Conservation (phyloP, 2,797 vertebrate genomes). For the Chelmon rostratus region DNA sequence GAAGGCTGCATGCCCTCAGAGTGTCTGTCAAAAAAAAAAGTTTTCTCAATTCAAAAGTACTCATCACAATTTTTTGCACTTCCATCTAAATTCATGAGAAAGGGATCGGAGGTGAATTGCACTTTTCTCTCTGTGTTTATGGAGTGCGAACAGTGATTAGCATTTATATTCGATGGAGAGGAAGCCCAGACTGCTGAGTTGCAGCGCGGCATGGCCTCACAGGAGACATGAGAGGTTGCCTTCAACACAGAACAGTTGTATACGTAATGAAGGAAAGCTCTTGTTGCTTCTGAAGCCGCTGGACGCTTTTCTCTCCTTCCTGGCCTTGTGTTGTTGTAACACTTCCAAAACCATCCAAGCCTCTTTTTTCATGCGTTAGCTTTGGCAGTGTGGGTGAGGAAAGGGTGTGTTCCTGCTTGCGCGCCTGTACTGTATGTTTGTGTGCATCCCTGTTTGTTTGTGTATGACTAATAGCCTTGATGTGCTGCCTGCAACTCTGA, state of each 20-base stretch:
- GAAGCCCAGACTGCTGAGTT: slow-evolving; percentile 80
- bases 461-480: slow-evolving; percentile 53
- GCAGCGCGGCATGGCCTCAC: slow-evolving; percentile 68
- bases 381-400: slow-evolving; percentile 72
- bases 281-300: slow-evolving; percentile 75
- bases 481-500: slow-evolving; percentile 54
- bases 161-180: slow-evolving; percentile 84
- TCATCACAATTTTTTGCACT: slow-evolving; percentile 37
- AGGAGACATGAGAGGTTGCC: slow-evolving; percentile 75
- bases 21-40: slow-evolving; percentile 42
- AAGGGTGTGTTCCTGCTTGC: slow-evolving; percentile 59
- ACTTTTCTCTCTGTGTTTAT: slow-evolving; percentile 81
- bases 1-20: slow-evolving; percentile 20
- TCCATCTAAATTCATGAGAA: slow-evolving; percentile 85
- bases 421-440: slow-evolving; percentile 41
- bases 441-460: slow-evolving; percentile 64
- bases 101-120: slow-evolving; percentile 76
- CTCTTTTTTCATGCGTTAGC: slow-evolving; percentile 62
- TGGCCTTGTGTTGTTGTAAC: slow-evolving; percentile 80
- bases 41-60: slow-evolving; percentile 62
- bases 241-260: slow-evolving; percentile 82
- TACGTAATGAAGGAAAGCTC: slow-evolving; percentile 81
- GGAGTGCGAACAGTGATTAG: slow-evolving; percentile 83
- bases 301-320: slow-evolving; percentile 71
- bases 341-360: slow-evolving; percentile 77